Percentiles rank a stretch among this genome's conserved stretches.
phyloP scores from a whole-genome alignment of 2,888 invertebrate genomes.

The Disparrhopalites patrizii region DNA sequence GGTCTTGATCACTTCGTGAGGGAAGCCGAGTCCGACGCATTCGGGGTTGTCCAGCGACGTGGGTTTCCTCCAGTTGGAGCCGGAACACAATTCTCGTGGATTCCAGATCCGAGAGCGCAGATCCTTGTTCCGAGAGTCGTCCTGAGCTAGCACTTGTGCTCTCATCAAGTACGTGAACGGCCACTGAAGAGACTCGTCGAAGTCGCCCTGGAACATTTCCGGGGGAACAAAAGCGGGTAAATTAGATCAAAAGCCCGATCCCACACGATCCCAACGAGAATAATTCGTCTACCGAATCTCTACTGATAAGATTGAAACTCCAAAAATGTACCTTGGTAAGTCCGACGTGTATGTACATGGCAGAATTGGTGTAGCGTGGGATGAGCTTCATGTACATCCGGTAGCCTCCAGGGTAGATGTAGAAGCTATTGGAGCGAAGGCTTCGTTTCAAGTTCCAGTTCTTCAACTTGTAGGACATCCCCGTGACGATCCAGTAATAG shows the following conservation, averaged over 20 bases:
- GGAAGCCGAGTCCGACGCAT: constrained; percentile 55
- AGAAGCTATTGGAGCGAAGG: constrained; percentile 52
- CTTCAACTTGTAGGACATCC: constrained; percentile 51
- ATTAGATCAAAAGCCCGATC: too few relatives aligned
- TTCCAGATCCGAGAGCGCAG: constrained; percentile 49
- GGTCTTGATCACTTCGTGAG: constrained; percentile 54
- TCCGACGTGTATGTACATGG: constrained; percentile 52
- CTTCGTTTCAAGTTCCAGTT: constrained; percentile 51
- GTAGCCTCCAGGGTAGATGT: constrained; percentile 51
- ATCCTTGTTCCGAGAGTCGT: constrained; percentile 30
- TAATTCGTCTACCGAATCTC: too few relatives aligned
- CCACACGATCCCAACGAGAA: too few relatives aligned
- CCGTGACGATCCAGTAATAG: constrained; percentile 52
- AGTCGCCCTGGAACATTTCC: constrained; percentile 49
- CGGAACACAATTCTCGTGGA: constrained; percentile 52
- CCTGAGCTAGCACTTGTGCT: constrained; percentile 50
- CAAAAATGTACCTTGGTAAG: constrained; percentile 52
- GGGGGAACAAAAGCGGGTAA: too few relatives aligned
- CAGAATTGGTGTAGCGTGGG: constrained; percentile 49
- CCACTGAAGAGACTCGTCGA: constrained; percentile 52
- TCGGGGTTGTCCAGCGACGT: constrained; percentile 52
- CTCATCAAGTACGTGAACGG: constrained; percentile 52
- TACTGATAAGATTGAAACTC: too few relatives aligned
- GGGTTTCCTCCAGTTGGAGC: constrained; percentile 53
- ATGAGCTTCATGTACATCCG: constrained; percentile 53